A percentile compares a stretch with the other conserved stretches of the same genome.
These are phyloP conservation scores for Toxotes lorentzi DNA, from an alignment of 2,797 vertebrate species.

Conservation along the genomic window DNA sequence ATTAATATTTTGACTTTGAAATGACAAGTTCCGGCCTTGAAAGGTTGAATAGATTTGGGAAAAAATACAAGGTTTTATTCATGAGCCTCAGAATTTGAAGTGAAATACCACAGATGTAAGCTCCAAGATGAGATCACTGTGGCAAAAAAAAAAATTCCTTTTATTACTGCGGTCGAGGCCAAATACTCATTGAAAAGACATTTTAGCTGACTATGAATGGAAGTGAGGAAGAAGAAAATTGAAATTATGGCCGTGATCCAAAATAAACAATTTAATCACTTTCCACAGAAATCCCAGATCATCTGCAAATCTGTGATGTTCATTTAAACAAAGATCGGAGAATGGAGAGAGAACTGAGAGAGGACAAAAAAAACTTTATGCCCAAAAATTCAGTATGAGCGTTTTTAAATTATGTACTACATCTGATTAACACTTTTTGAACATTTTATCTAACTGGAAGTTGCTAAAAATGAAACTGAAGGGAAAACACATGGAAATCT, in stretches of 20 bases:
- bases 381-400: neutral
- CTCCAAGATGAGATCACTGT: conserved; percentile 7
- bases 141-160: neutral
- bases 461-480: neutral
- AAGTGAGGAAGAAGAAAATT: neutral
- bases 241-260: neutral
- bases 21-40: conserved; percentile 19
- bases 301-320: conserved; percentile 7
- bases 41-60: conserved; percentile 13
- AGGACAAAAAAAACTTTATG: neutral
- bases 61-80: conserved; percentile 20
- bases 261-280: conserved; percentile 1
- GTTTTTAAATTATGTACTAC: neutral
- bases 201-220: neutral
- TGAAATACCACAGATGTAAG: neutral
- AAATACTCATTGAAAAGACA: conserved; percentile 21
- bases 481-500: too few species aligned
- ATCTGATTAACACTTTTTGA: too few species aligned
- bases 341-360: neutral
- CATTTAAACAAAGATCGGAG: neutral
- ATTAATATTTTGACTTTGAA: conserved; percentile 16
- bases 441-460: too few species aligned
- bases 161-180: neutral
- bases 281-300: neutral
- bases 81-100: conserved; percentile 2